Percentiles rank a stretch among this genome's conserved stretches.
phyloP scores from a whole-genome alignment of 2,888 invertebrate species.

The Beris chalybata region DNA sequence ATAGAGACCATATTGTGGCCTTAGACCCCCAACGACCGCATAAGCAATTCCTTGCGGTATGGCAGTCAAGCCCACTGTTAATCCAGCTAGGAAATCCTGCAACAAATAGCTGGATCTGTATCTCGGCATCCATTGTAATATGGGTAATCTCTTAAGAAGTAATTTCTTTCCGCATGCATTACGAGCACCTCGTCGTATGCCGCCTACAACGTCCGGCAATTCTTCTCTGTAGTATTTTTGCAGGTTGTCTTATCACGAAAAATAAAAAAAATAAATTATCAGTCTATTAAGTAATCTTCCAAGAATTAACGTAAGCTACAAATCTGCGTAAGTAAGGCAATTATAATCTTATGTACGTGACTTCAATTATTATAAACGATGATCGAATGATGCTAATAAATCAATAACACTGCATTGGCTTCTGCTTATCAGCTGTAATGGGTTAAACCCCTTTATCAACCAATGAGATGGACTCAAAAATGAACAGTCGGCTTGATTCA shows the following conservation, averaged over 20 bases:
- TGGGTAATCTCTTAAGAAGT: constrained; percentile 64
- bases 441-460: too few species aligned
- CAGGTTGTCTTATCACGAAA: constrained; percentile 11
- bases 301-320: background rate
- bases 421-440: too few species aligned
- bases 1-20: constrained; percentile 81
- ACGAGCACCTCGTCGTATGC: constrained; percentile 47
- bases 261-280: background rate
- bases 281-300: background rate
- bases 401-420: too few species aligned
- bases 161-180: constrained; percentile 58
- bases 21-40: constrained; percentile 73
- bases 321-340: too few species aligned
- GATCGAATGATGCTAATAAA: too few species aligned
- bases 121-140: constrained; percentile 72
- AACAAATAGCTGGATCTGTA: constrained; percentile 67
- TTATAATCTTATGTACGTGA: too few species aligned
- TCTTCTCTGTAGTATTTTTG: constrained; percentile 43
- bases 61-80: constrained; percentile 79
- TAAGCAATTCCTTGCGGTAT: constrained; percentile 86
- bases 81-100: constrained; percentile 80
- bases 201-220: constrained; percentile 46
- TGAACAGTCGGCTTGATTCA: too few species aligned
- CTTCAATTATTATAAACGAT: too few species aligned
- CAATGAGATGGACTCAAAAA: too few species aligned